These are phyloP conservation scores for Argyrosomus japonicus DNA, from an alignment of 2,113 vertebrate genomes.

Conservation along the genomic window DNA sequence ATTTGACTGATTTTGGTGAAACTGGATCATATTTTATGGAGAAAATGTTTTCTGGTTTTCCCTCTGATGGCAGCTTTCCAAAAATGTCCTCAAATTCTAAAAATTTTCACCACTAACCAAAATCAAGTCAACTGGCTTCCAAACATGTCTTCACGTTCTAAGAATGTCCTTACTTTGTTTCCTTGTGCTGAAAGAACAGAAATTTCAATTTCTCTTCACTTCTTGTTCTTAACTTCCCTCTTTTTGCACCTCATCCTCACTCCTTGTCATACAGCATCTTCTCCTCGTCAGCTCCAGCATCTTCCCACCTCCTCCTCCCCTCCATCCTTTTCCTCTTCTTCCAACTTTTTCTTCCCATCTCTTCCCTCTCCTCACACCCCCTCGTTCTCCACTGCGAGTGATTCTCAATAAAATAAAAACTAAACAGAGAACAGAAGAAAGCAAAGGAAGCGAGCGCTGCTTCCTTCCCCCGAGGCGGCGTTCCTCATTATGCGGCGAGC, in stretches of 20 bases:
- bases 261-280: background rate
- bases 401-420: conserved; percentile 44
- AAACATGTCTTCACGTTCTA: too few species aligned
- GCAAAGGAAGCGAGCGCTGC: conserved; percentile 33
- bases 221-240: background rate
- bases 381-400: conserved; percentile 2
- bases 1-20: too few species aligned
- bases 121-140: too few species aligned
- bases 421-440: conserved; percentile 41
- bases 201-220: background rate
- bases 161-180: background rate
- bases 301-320: background rate
- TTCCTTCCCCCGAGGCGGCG: conserved; percentile 54
- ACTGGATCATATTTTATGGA: too few species aligned
- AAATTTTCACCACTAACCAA: too few species aligned
- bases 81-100: background rate
- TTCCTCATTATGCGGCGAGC: conserved; percentile 64
- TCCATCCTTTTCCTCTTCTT: background rate
- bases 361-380: background rate
- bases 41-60: too few species aligned
- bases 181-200: too few species aligned
- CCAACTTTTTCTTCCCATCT: background rate
- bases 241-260: background rate
- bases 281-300: conserved; percentile 5
- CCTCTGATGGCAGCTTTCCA: background rate